Evolutionary conservation across 1,140 invertebrate species (phyloP).

Genomic region (Andrena cerasifolii): DNA sequence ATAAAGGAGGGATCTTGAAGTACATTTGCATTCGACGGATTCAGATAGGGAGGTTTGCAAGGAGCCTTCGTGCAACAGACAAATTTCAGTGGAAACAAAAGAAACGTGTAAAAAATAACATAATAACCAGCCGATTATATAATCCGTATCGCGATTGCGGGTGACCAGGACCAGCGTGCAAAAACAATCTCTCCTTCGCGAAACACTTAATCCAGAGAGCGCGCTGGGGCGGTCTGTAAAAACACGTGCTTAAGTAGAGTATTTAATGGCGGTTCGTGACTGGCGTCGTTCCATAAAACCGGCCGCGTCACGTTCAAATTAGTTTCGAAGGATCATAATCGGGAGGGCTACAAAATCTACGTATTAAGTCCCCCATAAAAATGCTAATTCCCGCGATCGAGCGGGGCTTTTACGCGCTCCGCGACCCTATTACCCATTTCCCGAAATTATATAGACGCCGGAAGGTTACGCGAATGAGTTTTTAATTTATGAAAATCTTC

Average conservation of each 20-base stretch:
- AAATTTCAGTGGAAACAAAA: neutral
- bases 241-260: conserved; percentile 26
- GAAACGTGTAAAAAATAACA: neutral
- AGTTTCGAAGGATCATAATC: conserved; percentile 50
- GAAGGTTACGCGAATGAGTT: conserved; percentile 37
- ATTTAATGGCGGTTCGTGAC: conserved; percentile 43
- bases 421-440: conserved; percentile 46
- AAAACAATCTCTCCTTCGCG: neutral
- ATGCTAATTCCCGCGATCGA: conserved; percentile 47
- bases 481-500: conserved; percentile 53
- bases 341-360: conserved; percentile 38
- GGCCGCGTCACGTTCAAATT: conserved; percentile 45
- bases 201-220: conserved; percentile 19
- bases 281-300: conserved; percentile 33
- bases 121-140: neutral
- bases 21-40: too few relatives aligned
- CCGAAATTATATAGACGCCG: conserved; percentile 45
- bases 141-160: neutral
- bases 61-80: neutral
- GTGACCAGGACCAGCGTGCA: too few relatives aligned
- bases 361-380: conserved; percentile 48
- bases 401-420: conserved; percentile 18
- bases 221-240: neutral
- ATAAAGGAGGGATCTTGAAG: too few relatives aligned
- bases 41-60: neutral